phyloP scores from a whole-genome alignment of 2,113 vertebrate genomes.

The Sula dactylatra region DNA sequence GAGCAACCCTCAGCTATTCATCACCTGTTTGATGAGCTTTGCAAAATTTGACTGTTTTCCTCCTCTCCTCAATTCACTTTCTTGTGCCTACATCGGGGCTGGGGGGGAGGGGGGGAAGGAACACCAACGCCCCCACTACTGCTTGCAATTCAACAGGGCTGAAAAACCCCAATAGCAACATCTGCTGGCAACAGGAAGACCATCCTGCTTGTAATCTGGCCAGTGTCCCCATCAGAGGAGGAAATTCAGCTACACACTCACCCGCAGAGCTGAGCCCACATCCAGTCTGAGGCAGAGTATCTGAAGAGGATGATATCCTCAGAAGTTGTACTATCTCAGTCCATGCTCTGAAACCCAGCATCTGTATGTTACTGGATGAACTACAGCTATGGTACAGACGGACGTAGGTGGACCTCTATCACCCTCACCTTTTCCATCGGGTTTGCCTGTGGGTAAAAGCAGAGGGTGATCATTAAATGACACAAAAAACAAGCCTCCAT shows the following conservation, averaged over 20 bases:
- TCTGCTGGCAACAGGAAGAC: fast-evolving
- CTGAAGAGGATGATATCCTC: not conserved
- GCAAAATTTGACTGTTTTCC: not conserved
- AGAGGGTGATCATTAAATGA: not conserved
- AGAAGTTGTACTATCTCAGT: not conserved
- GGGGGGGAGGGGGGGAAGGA: too few species aligned
- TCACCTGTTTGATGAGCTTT: not conserved
- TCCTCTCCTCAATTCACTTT: not conserved
- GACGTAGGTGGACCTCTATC: not conserved
- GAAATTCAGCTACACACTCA: not conserved
- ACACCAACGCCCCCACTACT: not conserved
- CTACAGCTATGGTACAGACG: not conserved
- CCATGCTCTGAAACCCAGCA: not conserved
- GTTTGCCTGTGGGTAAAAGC: not conserved
- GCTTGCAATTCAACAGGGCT: not conserved
- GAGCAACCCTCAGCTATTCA: not conserved
- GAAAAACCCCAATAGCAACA: not conserved
- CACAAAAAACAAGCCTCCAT: not conserved
- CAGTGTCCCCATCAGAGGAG: fast-evolving
- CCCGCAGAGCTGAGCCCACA: not conserved
- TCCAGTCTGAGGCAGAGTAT: too few species aligned
- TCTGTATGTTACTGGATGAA: not conserved
- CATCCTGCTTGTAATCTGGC: not conserved
- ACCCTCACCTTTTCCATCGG: fast-evolving
- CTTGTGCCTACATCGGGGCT: not conserved